A percentile compares a stretch with the other conserved stretches of the same genome.
phyloP scores from a whole-genome alignment of 1,140 invertebrate species.

The Drosophila repleta region DNA sequence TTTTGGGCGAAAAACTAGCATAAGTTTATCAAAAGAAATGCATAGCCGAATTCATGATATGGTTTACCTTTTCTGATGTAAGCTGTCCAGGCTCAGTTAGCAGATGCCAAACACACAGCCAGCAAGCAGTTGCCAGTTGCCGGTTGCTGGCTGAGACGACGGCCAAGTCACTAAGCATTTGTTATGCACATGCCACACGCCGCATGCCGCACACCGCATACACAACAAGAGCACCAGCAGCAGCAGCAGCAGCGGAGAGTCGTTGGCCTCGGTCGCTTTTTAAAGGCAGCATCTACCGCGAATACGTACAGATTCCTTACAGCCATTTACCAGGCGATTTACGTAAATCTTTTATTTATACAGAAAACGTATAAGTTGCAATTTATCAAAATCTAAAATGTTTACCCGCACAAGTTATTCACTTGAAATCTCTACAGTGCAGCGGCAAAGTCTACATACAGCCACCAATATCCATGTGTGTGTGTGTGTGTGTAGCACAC shows the following conservation, averaged over 20 bases:
- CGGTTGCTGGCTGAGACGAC: constrained; percentile 35
- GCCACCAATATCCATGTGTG: constrained; percentile 12
- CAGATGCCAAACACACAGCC: constrained; percentile 40
- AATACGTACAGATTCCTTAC: constrained; percentile 68
- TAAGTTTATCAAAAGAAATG: constrained; percentile 54
- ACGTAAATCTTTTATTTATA: constrained; percentile 83
- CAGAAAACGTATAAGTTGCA: constrained; percentile 82
- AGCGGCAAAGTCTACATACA: constrained; percentile 22
- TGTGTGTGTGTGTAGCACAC: constrained; percentile 42
- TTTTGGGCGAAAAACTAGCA: constrained; percentile 19
- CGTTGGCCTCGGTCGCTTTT: constrained; percentile 24
- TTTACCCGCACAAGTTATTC: constrained; percentile 82
- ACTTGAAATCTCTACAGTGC: constrained; percentile 78
- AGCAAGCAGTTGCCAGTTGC: background rate
- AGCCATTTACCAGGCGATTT: constrained; percentile 82
- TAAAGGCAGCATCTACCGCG: constrained; percentile 4
- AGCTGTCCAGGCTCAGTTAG: constrained; percentile 67
- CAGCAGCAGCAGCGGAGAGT: constrained; percentile 10
- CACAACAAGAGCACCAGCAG: constrained; percentile 5
- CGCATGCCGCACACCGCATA: constrained; percentile 25
- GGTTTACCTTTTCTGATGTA: constrained; percentile 71
- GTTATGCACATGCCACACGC: constrained; percentile 65
- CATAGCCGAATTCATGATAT: constrained; percentile 72
- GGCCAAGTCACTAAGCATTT: constrained; percentile 75
- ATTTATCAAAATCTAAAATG: constrained; percentile 83